Conservation (phyloP, 2,113 vertebrate genomes). For the Pollachius pollachius region DNA sequence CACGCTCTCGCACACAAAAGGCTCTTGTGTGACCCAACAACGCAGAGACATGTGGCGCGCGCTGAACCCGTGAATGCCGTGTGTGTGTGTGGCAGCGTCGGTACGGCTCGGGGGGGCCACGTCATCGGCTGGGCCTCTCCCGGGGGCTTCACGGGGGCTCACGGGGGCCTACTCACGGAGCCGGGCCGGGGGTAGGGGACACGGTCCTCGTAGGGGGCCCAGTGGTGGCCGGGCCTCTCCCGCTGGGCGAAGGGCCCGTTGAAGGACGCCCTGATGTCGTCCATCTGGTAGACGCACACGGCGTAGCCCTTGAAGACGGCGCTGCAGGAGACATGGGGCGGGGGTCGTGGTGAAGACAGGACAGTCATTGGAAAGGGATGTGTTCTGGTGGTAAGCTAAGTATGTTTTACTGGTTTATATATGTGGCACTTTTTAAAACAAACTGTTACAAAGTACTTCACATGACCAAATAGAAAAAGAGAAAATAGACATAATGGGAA, state of each 20-base stretch:
- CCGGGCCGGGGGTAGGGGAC: slow-evolving; percentile 96
- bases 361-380: not conserved
- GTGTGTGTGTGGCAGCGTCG: too few relatives aligned
- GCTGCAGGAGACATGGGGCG: slow-evolving; percentile 32
- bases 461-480: too few relatives aligned
- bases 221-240: slow-evolving; percentile 90
- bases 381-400: not conserved
- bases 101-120: too few relatives aligned
- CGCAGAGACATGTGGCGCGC: slow-evolving; percentile 16
- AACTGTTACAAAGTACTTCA: too few relatives aligned
- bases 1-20: slow-evolving; percentile 29
- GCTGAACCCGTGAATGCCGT: slow-evolving; percentile 22
- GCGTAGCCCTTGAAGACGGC: slow-evolving; percentile 93
- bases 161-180: slow-evolving; percentile 79
- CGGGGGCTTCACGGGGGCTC: too few relatives aligned
- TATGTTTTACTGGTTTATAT: not conserved
- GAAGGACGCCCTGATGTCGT: slow-evolving; percentile 90
- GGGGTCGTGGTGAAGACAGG: not conserved
- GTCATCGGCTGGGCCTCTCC: too few relatives aligned
- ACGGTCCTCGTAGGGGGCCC: slow-evolving; percentile 89
- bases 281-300: slow-evolving; percentile 93
- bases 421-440: too few relatives aligned
- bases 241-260: slow-evolving; percentile 93
- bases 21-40: slow-evolving; percentile 8
- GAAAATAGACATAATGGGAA: too few relatives aligned